Evolutionary conservation across 2,113 vertebrate species (phyloP).

Genomic region (Beaufortia kweichowensis): DNA sequence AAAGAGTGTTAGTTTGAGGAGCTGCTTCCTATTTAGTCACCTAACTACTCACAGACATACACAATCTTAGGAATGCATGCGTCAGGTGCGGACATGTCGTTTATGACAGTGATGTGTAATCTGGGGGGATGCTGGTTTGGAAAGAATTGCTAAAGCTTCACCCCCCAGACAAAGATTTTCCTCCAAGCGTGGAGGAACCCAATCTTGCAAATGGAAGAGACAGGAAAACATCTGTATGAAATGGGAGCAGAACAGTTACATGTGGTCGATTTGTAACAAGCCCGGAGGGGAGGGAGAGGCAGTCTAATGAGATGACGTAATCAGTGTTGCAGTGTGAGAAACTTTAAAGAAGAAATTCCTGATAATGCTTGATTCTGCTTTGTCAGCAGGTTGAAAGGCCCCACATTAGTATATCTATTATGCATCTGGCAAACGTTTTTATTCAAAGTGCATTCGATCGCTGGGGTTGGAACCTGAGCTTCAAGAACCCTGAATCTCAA

Average conservation of each 20-base stretch:
- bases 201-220: slow-evolving; percentile 5
- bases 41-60: slow-evolving; percentile 11
- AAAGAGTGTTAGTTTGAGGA: slow-evolving; percentile 24
- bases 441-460: too few species aligned
- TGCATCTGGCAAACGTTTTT: neutral
- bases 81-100: slow-evolving; percentile 34
- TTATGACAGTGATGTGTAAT: slow-evolving; percentile 18
- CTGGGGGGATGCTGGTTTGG: neutral
- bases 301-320: slow-evolving; percentile 39
- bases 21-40: slow-evolving; percentile 28
- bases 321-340: slow-evolving; percentile 35
- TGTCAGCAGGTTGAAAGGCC: slow-evolving; percentile 29
- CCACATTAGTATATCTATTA: neutral
- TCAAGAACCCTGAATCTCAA: too few species aligned
- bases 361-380: slow-evolving; percentile 22
- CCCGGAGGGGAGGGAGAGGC: slow-evolving; percentile 57
- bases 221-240: slow-evolving; percentile 53
- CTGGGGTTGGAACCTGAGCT: too few species aligned
- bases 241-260: slow-evolving; percentile 57
- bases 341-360: slow-evolving; percentile 32
- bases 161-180: neutral
- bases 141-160: slow-evolving; percentile 12
- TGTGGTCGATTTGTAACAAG: slow-evolving; percentile 60
- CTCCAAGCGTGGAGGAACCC: slow-evolving; percentile 4
- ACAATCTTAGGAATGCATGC: slow-evolving; percentile 35